Evolutionary conservation across 2,888 invertebrate genomes (phyloP).

Genomic region (Saturnia pavonia): DNA sequence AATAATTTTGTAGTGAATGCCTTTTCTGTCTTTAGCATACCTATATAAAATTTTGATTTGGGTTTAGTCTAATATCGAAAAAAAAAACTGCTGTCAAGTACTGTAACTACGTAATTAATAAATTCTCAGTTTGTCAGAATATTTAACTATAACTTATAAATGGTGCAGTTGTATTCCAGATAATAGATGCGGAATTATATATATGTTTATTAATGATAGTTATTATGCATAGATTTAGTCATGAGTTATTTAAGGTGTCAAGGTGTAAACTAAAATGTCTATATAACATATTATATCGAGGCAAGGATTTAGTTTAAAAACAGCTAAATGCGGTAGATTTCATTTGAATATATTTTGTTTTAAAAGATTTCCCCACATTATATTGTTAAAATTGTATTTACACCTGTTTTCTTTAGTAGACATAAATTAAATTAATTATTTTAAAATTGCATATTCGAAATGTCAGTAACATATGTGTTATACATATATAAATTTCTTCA

Average conservation of each 20-base stretch:
- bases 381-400: too few relatives aligned
- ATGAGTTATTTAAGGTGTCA: background rate
- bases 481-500: too few relatives aligned
- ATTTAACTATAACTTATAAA: background rate
- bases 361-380: too few relatives aligned
- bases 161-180: background rate
- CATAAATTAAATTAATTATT: too few relatives aligned
- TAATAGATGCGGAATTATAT: background rate
- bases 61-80: background rate
- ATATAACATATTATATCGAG: too few relatives aligned
- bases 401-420: too few relatives aligned
- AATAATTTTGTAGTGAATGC: constrained; percentile 1
- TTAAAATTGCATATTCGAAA: too few relatives aligned
- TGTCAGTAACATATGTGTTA: too few relatives aligned
- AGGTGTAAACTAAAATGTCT: background rate
- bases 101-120: background rate
- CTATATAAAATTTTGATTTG: background rate
- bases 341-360: too few relatives aligned
- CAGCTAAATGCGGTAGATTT: too few relatives aligned
- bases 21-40: background rate
- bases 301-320: too few relatives aligned
- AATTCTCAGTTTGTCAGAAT: background rate
- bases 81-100: background rate
- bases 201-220: background rate
- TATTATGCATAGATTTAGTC: background rate